These are phyloP conservation scores for Centropristis striata DNA, from an alignment of 2,113 vertebrate genomes.

Conservation along the genomic window DNA sequence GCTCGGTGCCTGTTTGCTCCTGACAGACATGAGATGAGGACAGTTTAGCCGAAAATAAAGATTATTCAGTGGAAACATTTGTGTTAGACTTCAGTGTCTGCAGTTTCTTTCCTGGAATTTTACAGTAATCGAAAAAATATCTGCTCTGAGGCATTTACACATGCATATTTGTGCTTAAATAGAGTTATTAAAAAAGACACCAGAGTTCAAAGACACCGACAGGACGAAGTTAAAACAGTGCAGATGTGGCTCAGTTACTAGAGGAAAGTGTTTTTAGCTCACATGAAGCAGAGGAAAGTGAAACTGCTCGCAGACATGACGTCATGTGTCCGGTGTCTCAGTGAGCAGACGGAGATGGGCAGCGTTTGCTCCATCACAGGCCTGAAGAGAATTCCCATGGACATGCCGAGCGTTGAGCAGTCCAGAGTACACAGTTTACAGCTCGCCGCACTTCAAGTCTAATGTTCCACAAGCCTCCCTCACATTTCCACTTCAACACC, in stretches of 20 bases:
- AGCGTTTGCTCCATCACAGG: neutral
- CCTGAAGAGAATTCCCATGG: conserved; percentile 12
- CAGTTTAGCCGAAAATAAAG: too few species aligned
- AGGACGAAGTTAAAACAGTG: conserved; percentile 31
- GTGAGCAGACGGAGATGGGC: neutral
- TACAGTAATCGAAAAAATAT: conserved; percentile 18
- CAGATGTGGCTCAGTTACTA: conserved; percentile 30
- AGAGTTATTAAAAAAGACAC: conserved; percentile 37
- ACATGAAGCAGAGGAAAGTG: conserved; percentile 1
- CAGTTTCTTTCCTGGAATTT: conserved; percentile 19
- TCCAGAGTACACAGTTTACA: conserved; percentile 41
- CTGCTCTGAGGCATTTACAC: conserved; percentile 22
- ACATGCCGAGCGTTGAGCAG: neutral
- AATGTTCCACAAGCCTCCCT: conserved; percentile 40
- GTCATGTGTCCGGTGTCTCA: conserved; percentile 8
- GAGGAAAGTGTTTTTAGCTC: neutral
- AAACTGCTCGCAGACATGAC: conserved; percentile 27
- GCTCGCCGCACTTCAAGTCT: conserved; percentile 34
- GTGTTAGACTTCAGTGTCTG: neutral
- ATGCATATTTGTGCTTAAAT: conserved; percentile 14
- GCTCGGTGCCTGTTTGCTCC: neutral
- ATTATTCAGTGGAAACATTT: neutral
- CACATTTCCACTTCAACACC: conserved; percentile 60
- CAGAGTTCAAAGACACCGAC: conserved; percentile 14
- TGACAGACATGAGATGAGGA: neutral